Evolutionary conservation across 2,888 invertebrate species (phyloP).

Genomic region (Gryllus longicercus): DNA sequence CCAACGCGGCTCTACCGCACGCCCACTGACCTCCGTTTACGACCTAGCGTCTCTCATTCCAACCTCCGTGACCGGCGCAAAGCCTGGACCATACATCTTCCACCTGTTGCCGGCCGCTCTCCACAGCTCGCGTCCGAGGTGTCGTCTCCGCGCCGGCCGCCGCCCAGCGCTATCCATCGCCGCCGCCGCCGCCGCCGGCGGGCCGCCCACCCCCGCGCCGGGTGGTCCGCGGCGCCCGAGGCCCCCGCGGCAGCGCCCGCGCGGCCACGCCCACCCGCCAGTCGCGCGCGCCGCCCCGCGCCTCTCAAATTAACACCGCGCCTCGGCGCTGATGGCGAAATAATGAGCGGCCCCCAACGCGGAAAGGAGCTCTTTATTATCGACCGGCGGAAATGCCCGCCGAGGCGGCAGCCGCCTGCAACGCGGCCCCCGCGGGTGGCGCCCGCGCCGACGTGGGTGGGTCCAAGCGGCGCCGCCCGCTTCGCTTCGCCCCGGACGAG

Average conservation of each 20-base stretch:
- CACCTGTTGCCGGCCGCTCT: too few species aligned
- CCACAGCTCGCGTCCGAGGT: too few species aligned
- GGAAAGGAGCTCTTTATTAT: conserved; percentile 17
- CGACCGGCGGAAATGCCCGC: neutral
- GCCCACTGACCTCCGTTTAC: too few species aligned
- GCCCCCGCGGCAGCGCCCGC: neutral
- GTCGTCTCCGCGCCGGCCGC: too few species aligned
- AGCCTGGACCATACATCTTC: too few species aligned
- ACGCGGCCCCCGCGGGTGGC: too few species aligned
- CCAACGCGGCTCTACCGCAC: too few species aligned
- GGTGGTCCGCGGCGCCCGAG: neutral
- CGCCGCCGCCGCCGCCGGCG: too few species aligned
- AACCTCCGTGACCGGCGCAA: too few species aligned
- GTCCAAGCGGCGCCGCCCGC: neutral
- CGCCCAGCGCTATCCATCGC: too few species aligned
- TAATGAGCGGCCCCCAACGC: conserved; percentile 3
- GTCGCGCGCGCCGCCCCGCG: neutral
- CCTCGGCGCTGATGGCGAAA: neutral
- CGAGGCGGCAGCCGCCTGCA: neutral
- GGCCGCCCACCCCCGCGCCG: neutral
- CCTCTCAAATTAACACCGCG: neutral
- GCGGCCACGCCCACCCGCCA: neutral
- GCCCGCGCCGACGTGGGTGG: neutral
- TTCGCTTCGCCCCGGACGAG: too few species aligned
- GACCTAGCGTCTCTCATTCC: too few species aligned